These are phyloP conservation scores for Atta texana DNA, from an alignment of 1,140 invertebrate species.

Conservation along the genomic window DNA sequence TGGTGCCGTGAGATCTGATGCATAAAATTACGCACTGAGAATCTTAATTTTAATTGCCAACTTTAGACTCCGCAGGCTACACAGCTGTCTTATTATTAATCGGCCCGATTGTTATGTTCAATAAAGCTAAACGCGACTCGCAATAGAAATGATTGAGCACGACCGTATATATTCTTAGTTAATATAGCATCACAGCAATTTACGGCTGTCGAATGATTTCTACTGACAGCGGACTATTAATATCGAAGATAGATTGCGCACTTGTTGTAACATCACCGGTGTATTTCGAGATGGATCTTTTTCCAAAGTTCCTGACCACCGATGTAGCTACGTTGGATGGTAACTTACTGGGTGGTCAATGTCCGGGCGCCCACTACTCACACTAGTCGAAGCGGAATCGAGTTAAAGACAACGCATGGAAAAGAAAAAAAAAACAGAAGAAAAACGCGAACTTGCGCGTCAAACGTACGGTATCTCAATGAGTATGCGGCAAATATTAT, in stretches of 20 bases:
- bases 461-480: conserved; percentile 36
- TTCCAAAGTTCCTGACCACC: conserved; percentile 46
- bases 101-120: conserved; percentile 47
- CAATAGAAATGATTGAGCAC: neutral
- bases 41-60: conserved; percentile 28
- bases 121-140: conserved; percentile 35
- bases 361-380: conserved; percentile 36
- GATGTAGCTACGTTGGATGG: conserved; percentile 19
- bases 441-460: conserved; percentile 48
- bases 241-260: conserved; percentile 48
- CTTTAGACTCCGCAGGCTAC: neutral
- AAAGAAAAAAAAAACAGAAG: conserved; percentile 22
- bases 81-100: conserved; percentile 38
- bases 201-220: conserved; percentile 56
- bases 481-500: conserved; percentile 47
- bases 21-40: conserved; percentile 7
- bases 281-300: conserved; percentile 19
- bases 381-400: conserved; percentile 55
- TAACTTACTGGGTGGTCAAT: conserved; percentile 55
- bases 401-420: conserved; percentile 39
- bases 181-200: conserved; percentile 52
- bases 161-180: conserved; percentile 25
- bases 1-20: neutral
- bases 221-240: conserved; percentile 56
- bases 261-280: neutral